Conservation (phyloP, 2,797 vertebrate genomes). For the Natrix natrix region DNA sequence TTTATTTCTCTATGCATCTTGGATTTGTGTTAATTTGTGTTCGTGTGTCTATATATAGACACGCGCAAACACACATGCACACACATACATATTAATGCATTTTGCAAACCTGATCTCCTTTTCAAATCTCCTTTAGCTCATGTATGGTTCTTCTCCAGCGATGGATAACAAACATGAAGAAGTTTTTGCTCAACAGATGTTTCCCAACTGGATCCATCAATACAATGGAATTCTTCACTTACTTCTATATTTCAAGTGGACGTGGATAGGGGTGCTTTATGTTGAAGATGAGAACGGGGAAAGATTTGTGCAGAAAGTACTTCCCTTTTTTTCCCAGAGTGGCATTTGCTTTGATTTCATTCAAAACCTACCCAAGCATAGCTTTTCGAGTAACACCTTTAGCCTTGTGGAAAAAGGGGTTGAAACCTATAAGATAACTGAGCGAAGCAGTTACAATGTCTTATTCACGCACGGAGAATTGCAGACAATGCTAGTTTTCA, state of each 20-base stretch:
- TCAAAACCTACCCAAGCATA: neutral
- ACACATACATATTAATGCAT: neutral
- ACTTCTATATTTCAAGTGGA: slow-evolving; percentile 3
- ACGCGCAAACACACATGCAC: neutral
- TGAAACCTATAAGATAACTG: neutral
- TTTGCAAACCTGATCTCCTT: neutral
- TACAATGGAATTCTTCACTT: neutral
- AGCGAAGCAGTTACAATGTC: neutral
- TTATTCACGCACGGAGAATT: neutral
- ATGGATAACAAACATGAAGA: neutral
- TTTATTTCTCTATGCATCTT: neutral
- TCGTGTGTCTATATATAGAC: neutral
- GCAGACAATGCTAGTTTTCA: neutral
- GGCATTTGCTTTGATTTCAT: slow-evolving; percentile 12
- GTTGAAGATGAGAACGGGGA: neutral
- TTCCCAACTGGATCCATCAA: neutral
- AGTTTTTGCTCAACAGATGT: neutral
- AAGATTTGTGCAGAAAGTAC: neutral
- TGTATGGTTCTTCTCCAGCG: neutral
- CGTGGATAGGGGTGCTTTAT: slow-evolving; percentile 5
- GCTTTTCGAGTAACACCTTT: neutral
- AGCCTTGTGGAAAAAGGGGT: neutral
- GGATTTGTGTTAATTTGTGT: neutral
- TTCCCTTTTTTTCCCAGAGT: neutral
- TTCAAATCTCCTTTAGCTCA: neutral